These are phyloP conservation scores for human (Homo sapiens) DNA, from an alignment of 2,113 vertebrate genomes.

Conservation along the genomic window GRCh38 chr15:36338001-36338500, in stretches of 20 bases:
- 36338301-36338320: not conserved
- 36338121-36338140: not conserved
- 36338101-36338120: not conserved
- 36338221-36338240: not conserved
- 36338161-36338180: slow-evolving; percentile 35
- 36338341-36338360: not conserved
- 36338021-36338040: not conserved
- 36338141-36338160: not conserved
- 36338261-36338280: not conserved
- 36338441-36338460: not conserved
- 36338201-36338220: not conserved
- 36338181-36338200: not conserved
- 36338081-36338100: not conserved
- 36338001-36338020: not conserved
- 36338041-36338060: not conserved
- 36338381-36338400: not conserved
- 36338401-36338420: not conserved
- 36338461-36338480: not conserved
- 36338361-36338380: not conserved
- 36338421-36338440: not conserved
- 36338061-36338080: not conserved
- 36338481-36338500: not conserved
- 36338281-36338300: not conserved
- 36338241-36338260: not conserved
- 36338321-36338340: not conserved